phyloP scores from a whole-genome alignment of 2,888 invertebrate genomes.

The Microctonus aethiopoides region DNA sequence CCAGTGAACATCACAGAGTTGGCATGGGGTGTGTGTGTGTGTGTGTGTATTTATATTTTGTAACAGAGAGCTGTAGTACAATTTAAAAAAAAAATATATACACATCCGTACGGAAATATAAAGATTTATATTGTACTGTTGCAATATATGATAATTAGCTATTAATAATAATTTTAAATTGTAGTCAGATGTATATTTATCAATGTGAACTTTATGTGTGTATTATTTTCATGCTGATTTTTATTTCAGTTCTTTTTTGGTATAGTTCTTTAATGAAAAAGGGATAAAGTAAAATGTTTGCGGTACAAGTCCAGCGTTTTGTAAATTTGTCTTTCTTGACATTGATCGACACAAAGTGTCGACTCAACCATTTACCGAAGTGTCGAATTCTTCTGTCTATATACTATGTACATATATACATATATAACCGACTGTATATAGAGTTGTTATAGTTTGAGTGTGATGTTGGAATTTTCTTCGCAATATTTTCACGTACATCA shows the following conservation, averaged over 20 bases:
- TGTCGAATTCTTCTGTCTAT: slow-evolving; percentile 39
- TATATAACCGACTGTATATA: not conserved
- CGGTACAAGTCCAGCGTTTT: not conserved
- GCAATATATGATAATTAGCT: not conserved
- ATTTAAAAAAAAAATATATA: not conserved
- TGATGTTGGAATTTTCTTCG: no score
- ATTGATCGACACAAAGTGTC: slow-evolving; percentile 48
- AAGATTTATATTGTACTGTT: not conserved
- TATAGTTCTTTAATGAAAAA: no score
- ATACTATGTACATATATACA: not conserved
- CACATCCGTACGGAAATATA: not conserved
- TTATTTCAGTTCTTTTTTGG: no score
- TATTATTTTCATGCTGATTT: no score
- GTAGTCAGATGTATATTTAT: no score
- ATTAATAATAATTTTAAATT: not conserved
- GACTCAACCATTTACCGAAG: slow-evolving; percentile 50
- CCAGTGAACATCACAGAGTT: slow-evolving; percentile 1
- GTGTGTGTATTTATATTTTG: no score
- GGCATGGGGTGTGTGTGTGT: not conserved
- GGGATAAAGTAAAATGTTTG: no score
- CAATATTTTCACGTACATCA: slow-evolving; percentile 63
- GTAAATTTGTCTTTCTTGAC: not conserved
- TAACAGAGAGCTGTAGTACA: not conserved
- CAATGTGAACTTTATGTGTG: no score
- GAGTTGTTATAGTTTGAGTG: no score